Conservation (phyloP, 2,797 vertebrate species). For the Micrastur ruficollis region DNA sequence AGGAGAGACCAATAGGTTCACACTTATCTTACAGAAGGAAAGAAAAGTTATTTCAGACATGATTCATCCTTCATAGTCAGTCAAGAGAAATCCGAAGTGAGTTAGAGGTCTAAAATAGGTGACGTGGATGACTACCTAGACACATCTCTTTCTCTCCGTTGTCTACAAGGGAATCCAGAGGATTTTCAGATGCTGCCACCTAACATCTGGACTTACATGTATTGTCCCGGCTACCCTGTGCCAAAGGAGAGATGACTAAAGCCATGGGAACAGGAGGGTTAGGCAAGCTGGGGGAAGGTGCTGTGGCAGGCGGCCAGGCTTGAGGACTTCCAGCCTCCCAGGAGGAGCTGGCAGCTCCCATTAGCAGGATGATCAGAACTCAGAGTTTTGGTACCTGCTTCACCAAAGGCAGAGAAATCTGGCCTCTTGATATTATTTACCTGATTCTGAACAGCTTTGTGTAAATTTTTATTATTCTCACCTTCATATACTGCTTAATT, state of each 20-base stretch:
- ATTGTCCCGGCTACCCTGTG: background rate
- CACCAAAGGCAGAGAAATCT: background rate
- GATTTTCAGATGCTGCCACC: background rate
- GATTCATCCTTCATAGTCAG: background rate
- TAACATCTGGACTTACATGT: background rate
- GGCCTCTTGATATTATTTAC: background rate
- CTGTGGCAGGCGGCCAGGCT: no score
- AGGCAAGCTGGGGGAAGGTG: background rate
- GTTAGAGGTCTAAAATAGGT: background rate
- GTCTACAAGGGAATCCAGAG: background rate
- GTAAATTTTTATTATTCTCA: background rate
- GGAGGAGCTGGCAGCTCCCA: background rate
- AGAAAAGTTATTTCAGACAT: background rate
- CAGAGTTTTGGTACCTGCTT: background rate
- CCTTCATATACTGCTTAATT: background rate
- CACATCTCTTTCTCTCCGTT: background rate
- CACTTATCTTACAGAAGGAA: background rate
- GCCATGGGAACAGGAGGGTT: rapidly evolving
- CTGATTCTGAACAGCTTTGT: background rate
- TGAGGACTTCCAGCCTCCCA: background rate
- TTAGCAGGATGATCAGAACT: background rate
- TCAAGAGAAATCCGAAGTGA: background rate
- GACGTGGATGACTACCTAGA: background rate
- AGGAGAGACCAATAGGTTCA: no score
- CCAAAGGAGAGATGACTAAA: background rate